A percentile compares a stretch with the other conserved stretches of the same genome.
Evolutionary conservation across 2,888 invertebrate genomes (phyloP).

Genomic region (Clitarchus hookeri): DNA sequence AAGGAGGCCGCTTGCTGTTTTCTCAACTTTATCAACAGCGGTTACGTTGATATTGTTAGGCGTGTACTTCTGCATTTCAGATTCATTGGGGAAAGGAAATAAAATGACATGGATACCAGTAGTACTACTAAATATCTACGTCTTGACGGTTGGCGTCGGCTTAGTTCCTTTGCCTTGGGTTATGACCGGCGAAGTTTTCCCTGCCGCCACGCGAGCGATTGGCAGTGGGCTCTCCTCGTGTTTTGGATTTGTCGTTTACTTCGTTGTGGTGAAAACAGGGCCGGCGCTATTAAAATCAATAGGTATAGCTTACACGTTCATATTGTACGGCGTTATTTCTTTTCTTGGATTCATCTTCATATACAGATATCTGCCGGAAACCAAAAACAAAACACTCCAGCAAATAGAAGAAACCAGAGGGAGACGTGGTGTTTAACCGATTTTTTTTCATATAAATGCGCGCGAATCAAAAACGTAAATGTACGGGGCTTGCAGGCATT

Average conservation of each 20-base stretch:
- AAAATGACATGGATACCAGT: constrained; percentile 58
- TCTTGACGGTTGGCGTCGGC: constrained; percentile 64
- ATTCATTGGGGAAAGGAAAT: not conserved
- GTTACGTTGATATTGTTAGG: constrained; percentile 63
- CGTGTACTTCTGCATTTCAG: constrained; percentile 43
- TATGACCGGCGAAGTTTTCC: constrained; percentile 72
- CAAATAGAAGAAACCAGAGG: constrained; percentile 62
- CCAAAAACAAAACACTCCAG: constrained; percentile 68
- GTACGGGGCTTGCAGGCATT: too few relatives aligned
- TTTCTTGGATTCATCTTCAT: constrained; percentile 63
- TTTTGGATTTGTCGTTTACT: constrained; percentile 67
- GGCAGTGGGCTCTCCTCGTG: constrained; percentile 70
- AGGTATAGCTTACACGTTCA: constrained; percentile 67
- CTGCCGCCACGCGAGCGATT: constrained; percentile 64
- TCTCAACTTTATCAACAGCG: constrained; percentile 67
- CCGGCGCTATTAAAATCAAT: constrained; percentile 63
- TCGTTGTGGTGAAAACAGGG: constrained; percentile 68
- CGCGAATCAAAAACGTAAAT: too few relatives aligned
- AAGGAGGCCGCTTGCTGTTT: constrained; percentile 66
- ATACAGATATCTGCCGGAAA: constrained; percentile 68
- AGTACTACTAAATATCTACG: constrained; percentile 61
- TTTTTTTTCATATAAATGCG: not conserved
- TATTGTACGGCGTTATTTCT: constrained; percentile 64
- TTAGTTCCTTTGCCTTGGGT: constrained; percentile 73
- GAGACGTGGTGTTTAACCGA: not conserved